These are phyloP conservation scores for Kryptolebias marmoratus DNA, from an alignment of 2,113 vertebrate genomes.

Conservation along the genomic window DNA sequence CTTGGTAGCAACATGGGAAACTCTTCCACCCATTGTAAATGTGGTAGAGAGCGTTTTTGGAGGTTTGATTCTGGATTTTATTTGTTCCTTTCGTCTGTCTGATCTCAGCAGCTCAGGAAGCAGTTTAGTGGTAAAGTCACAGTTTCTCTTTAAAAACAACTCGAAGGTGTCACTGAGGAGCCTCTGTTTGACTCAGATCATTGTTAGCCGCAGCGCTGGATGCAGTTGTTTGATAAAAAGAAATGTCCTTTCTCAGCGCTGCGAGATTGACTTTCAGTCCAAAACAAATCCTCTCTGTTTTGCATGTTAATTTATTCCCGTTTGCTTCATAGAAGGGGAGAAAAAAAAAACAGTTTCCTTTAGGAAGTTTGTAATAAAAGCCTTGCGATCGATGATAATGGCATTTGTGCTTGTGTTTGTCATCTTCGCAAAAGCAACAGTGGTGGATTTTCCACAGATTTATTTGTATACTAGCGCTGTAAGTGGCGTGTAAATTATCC, in stretches of 20 bases:
- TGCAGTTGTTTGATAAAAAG: slow-evolving; percentile 49
- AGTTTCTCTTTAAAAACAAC: slow-evolving; percentile 61
- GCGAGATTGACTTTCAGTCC: slow-evolving; percentile 66
- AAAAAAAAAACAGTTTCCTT: slow-evolving; percentile 68
- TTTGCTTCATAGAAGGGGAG: slow-evolving; percentile 46
- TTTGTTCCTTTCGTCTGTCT: neutral
- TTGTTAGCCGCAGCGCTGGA: slow-evolving; percentile 55
- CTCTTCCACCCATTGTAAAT: no score
- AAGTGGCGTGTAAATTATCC: slow-evolving; percentile 88
- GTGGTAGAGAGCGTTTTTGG: no score
- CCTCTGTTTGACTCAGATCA: slow-evolving; percentile 66
- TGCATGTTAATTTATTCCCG: slow-evolving; percentile 81
- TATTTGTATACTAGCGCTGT: slow-evolving; percentile 86
- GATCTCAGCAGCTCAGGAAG: slow-evolving; percentile 11
- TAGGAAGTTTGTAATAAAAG: slow-evolving; percentile 87
- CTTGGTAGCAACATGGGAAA: no score
- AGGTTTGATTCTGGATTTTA: no score
- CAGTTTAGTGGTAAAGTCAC: slow-evolving; percentile 34
- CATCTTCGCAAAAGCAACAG: slow-evolving; percentile 84
- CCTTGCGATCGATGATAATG: slow-evolving; percentile 85
- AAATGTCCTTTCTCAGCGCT: slow-evolving; percentile 59
- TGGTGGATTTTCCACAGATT: slow-evolving; percentile 83
- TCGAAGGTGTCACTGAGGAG: slow-evolving; percentile 74
- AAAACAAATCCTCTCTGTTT: slow-evolving; percentile 71
- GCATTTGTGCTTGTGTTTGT: slow-evolving; percentile 84